Conservation (phyloP, 2,113 vertebrate genomes). For the Cnemophilus loriae region DNA sequence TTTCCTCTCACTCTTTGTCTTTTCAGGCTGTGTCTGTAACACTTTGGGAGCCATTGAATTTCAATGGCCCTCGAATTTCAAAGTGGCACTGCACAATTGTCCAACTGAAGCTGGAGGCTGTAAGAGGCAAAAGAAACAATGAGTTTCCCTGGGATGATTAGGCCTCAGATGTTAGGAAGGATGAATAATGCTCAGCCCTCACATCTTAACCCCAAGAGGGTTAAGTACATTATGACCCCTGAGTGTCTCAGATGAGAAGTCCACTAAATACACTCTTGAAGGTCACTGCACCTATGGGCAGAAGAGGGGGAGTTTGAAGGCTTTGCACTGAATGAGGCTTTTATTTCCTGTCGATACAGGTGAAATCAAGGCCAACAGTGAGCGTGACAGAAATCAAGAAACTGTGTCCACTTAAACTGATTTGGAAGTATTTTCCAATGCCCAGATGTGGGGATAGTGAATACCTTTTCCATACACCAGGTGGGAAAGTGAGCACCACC, state of each 20-base stretch:
- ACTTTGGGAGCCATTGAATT: conserved; percentile 14
- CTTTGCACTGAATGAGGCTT: neutral
- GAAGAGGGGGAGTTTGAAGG: neutral
- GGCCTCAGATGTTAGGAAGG: neutral
- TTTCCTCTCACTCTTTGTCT: neutral
- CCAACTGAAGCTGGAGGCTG: neutral
- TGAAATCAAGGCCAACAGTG: neutral
- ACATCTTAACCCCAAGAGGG: neutral
- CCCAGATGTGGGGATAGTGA: neutral
- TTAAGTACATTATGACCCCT: neutral
- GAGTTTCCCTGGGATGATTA: neutral
- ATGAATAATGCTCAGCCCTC: neutral
- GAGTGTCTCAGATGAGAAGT: neutral
- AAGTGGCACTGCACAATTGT: neutral
- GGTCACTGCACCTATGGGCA: neutral
- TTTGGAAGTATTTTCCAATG: neutral
- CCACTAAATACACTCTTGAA: neutral
- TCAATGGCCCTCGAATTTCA: neutral
- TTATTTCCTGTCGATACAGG: neutral
- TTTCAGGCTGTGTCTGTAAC: conserved; percentile 12
- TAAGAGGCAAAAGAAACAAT: neutral
- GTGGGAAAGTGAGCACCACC: neutral
- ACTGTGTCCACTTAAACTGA: neutral
- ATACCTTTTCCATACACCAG: accelerated
- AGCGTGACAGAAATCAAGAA: neutral